phyloP scores from a whole-genome alignment of 2,113 vertebrate genomes.

The Embiotoca jacksoni region DNA sequence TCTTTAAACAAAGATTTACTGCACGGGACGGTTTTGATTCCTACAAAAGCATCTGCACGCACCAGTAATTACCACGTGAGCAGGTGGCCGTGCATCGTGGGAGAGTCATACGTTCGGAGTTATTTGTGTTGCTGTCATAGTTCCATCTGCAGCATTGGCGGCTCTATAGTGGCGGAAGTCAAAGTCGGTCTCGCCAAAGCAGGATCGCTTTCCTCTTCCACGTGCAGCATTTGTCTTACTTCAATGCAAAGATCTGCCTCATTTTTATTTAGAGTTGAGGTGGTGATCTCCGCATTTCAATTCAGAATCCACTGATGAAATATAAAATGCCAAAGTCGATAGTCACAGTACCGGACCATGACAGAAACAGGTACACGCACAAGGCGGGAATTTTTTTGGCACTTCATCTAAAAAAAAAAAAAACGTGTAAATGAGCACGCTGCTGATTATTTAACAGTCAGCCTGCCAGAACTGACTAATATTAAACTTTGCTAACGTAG shows the following conservation, averaged over 20 bases:
- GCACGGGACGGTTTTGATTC: not conserved
- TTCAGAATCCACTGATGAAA: not conserved
- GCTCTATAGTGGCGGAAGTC: not conserved
- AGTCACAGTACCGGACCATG: too few species aligned
- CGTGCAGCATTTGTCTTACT: not conserved
- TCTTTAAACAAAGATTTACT: constrained; percentile 14
- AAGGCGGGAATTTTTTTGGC: too few species aligned
- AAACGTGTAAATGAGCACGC: constrained; percentile 7
- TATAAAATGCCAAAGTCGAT: not conserved
- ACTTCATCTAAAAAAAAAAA: too few species aligned
- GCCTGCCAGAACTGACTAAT: constrained; percentile 16
- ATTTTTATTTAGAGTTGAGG: not conserved
- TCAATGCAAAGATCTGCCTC: not conserved
- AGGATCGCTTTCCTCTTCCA: not conserved
- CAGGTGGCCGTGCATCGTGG: constrained; percentile 62
- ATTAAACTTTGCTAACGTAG: not conserved
- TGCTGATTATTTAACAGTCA: constrained; percentile 13
- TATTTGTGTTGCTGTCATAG: constrained; percentile 15
- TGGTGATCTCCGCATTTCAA: not conserved
- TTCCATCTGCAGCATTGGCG: constrained; percentile 14
- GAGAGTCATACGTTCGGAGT: constrained; percentile 25
- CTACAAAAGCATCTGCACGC: constrained; percentile 12
- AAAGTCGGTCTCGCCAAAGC: not conserved
- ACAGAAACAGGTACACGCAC: too few species aligned
- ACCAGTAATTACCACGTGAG: constrained; percentile 50